These are phyloP conservation scores for Scolopax bukidnonensis DNA, from an alignment of 2,797 vertebrate species.

Conservation along the genomic window DNA sequence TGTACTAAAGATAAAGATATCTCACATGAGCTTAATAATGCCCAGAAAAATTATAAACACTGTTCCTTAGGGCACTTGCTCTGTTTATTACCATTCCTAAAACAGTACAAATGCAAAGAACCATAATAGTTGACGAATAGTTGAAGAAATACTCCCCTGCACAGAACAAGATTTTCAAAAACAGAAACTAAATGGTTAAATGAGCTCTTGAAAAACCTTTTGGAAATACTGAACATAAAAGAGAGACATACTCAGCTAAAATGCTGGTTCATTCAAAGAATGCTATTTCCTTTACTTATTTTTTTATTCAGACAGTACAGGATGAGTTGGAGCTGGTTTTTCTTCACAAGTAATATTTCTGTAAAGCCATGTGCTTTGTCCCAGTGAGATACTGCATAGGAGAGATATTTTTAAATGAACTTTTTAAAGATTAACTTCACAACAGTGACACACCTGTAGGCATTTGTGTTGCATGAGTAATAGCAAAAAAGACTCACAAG, in stretches of 20 bases:
- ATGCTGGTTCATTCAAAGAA: not conserved
- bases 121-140: not conserved
- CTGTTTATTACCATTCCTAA: not conserved
- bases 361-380: not conserved
- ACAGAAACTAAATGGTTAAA: not conserved
- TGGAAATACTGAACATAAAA: not conserved
- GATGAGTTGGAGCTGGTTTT: not conserved
- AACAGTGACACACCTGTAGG: constrained; percentile 12
- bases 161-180: not conserved
- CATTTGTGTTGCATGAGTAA: constrained; percentile 4
- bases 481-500: not conserved
- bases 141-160: not conserved
- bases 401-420: not conserved
- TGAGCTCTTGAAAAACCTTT: not conserved
- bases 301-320: not conserved
- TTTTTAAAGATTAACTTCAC: not conserved
- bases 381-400: not conserved
- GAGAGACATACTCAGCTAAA: not conserved
- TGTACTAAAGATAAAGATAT: not conserved
- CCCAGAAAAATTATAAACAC: not conserved
- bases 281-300: not conserved
- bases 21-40: not conserved
- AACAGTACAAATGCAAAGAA: not conserved
- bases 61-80: not conserved
- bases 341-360: not conserved